Base-by-base conservation (phyloP, 2,797 vertebrate genomes). In the Sebastes nivosus region DNA sequence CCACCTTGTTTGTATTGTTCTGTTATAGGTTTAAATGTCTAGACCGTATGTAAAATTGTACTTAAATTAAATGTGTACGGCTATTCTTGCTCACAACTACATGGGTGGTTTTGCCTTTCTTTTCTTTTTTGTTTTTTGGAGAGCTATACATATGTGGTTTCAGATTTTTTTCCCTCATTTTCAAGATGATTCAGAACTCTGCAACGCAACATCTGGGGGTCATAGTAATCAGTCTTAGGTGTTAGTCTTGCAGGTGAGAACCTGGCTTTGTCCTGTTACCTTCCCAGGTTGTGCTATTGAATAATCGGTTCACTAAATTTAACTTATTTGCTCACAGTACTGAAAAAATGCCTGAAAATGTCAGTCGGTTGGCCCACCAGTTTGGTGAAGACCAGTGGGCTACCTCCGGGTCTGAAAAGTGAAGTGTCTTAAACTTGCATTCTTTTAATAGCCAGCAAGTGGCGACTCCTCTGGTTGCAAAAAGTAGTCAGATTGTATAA, bases 1-100 rank as follows among this genome's bases (percentile, higher is more conserved):
- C 77, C 36, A 75, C 70, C 80, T 88, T 93, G 88, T 88, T 91
- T 84, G 20, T 81, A 90, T 90, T 89, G 81, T 90, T 88, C 72
- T 74, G 29, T 78, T 75, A 79, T 67, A 73, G 67, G 30, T 87
- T 87, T 85, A 71, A 87, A 82, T 63, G 82, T 89, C 75, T 86
- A 76, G 87, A 90, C 82, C 36, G 54, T 79, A 79, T 83, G 78
- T 85, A 83, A 81, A 92, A 93, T 90, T 75, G 50, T 60, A 46
- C 78, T 82, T 74, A 70, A 82, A 89, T 91, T 32, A 84, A 85
- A 91, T 87, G 83, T 89, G 83, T 83, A 75, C 29, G 16, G 18
- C 8, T 1, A 27, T 77, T 83, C 72, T 61, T 79, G 29, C 72
- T 22, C 11, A 58, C 55, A 34, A 66, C 60, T 38, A 57, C 16